Base-by-base conservation (phyloP, 2,888 invertebrate genomes). In the Ptycholaimellus sp. region DNA sequence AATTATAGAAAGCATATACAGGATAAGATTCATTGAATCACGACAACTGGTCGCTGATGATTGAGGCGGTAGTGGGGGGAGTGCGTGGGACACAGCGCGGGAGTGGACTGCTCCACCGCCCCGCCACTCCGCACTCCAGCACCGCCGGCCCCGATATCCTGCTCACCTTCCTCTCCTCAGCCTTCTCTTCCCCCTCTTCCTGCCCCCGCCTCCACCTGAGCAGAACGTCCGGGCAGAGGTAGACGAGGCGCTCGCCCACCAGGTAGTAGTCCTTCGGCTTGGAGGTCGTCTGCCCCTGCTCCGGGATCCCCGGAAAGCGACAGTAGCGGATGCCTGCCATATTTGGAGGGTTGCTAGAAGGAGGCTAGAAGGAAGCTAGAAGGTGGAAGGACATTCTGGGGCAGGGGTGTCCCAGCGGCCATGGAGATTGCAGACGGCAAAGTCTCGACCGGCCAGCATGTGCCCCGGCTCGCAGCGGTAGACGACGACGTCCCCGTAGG, bases 401-500 rank as follows among this genome's bases (percentile, higher is more conserved):
- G 74, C 65, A 30, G 72, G 72, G 33, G 76, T 74, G 38, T 77
- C 76, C 78, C 81, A 81, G 40, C 75, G 67, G 7, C 78, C 78
- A 55, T 73, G 76, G 53, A 78, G 77, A 62, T 79, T 78, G 59
- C 82, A 82, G 18, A 79, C 76, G 35, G 79, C 71, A 47, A 80
- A 78, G n/a, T 79, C 77, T 48, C 76, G 71, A 2, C 82, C 81
- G 58, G 79, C 78, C 69, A 81, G 72, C 69, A 81, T 78, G 60
- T 72, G 79, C 49, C 78, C 78, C 7, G 75, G 72, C 60, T 77
- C 74, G 60, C 81, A 82, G 57, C 76, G 76, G 65, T 79, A 77
- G 59, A 79, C 76, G 20, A 80, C 72, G 36, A 78, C 72, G 59
- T 80, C 78, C 1, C 80, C 79, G 11, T 77, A 76, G 46, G 75